Conservation (phyloP, 1,140 invertebrate genomes). For the Heliothis subflexa region DNA sequence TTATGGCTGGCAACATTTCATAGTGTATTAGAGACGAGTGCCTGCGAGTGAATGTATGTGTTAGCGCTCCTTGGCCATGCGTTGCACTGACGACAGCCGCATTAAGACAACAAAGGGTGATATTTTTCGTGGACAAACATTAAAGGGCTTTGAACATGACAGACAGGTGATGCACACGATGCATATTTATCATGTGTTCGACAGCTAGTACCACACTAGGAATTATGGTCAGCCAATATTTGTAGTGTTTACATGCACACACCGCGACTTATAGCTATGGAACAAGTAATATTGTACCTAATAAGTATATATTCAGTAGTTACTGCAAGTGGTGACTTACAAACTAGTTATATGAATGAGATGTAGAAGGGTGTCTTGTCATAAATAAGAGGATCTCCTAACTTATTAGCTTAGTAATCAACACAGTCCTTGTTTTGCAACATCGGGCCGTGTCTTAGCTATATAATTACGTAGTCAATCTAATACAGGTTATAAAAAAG, state of each 20-base stretch:
- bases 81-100: constrained; percentile 60
- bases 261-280: neutral
- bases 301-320: neutral
- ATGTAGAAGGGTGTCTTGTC: constrained; percentile 44
- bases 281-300: neutral
- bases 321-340: neutral
- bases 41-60: constrained; percentile 36
- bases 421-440: constrained; percentile 8
- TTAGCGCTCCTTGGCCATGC: constrained; percentile 6
- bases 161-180: constrained; percentile 71
- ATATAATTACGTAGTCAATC: constrained; percentile 45
- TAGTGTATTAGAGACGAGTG: constrained; percentile 29
- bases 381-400: constrained; percentile 33
- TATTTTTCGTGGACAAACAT: constrained; percentile 81
- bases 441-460: constrained; percentile 3
- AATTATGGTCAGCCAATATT: constrained; percentile 73
- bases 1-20: constrained; percentile 36
- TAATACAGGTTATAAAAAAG: constrained; percentile 49
- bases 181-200: constrained; percentile 83
- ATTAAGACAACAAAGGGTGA: constrained; percentile 74
- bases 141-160: constrained; percentile 70
- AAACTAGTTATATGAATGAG: constrained; percentile 1
- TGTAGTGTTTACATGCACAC: constrained; percentile 53
- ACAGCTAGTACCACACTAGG: constrained; percentile 72
- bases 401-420: constrained; percentile 27